Evolutionary conservation across 2,888 invertebrate species (phyloP).

Genomic region (Meta bourneti): DNA sequence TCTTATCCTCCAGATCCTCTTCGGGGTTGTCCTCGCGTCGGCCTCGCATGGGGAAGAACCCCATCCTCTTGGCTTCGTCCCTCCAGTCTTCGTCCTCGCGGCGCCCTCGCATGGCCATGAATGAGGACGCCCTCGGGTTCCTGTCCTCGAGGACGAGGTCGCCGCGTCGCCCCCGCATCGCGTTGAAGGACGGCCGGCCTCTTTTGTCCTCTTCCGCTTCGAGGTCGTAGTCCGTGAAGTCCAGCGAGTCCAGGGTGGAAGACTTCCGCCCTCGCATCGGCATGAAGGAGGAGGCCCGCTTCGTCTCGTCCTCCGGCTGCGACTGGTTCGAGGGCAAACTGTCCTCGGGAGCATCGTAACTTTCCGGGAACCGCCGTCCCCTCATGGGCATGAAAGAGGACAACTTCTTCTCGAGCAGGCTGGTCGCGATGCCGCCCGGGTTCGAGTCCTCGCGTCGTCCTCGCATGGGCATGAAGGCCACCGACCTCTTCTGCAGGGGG

Average conservation of each 20-base stretch:
- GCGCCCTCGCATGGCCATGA: slow-evolving; percentile 67
- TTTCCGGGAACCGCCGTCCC: slow-evolving; percentile 2
- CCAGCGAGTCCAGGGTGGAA: neutral
- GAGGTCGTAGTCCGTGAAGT: neutral
- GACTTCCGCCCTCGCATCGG: slow-evolving; percentile 54
- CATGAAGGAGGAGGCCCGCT: slow-evolving; percentile 51
- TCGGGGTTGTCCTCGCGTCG: neutral
- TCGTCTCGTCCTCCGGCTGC: neutral
- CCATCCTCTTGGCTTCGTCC: neutral
- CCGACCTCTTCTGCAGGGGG: slow-evolving; percentile 13
- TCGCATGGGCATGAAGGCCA: slow-evolving; percentile 52
- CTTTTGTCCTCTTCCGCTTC: neutral
- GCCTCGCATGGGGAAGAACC: slow-evolving; percentile 6
- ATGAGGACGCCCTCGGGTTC: slow-evolving; percentile 35
- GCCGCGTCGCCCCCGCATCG: neutral
- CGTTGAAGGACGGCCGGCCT: neutral
- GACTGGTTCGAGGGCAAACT: too few relatives aligned
- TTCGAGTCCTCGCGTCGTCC: slow-evolving; percentile 7
- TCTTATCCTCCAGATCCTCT: neutral
- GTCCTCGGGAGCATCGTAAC: neutral
- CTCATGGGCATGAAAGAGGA: slow-evolving; percentile 67
- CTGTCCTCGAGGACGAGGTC: neutral
- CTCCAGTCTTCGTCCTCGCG: slow-evolving; percentile 2
- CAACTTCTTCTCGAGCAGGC: slow-evolving; percentile 28
- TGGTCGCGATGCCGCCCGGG: neutral